Evolutionary conservation across 1,140 invertebrate genomes (phyloP).

Genomic region (Drosophila tani): DNA sequence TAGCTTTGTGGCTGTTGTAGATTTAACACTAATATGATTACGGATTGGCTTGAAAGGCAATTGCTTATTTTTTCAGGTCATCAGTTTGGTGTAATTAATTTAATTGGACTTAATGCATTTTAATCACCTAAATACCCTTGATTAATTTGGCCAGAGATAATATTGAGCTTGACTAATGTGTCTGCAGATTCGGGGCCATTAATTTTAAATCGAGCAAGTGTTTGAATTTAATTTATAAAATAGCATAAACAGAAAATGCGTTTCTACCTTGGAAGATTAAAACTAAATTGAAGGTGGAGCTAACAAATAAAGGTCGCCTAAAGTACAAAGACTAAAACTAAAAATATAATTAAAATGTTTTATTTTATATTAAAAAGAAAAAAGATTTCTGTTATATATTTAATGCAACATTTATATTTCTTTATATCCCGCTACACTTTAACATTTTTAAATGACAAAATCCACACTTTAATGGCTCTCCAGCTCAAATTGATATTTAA

Average conservation of each 20-base stretch:
- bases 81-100: conserved; percentile 10
- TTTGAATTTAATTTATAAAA: conserved; percentile 1
- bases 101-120: conserved; percentile 9
- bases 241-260: too few species aligned
- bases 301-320: too few species aligned
- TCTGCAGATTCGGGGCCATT: background rate
- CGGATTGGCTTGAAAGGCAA: conserved; percentile 3
- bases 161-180: background rate
- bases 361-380: background rate
- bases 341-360: background rate
- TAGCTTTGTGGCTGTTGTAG: conserved; percentile 5
- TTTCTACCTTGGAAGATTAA: too few species aligned
- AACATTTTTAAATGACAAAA: background rate
- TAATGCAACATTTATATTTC: too few species aligned
- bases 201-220: background rate
- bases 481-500: background rate
- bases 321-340: background rate
- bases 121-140: conserved; percentile 5
- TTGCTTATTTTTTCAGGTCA: conserved; percentile 2
- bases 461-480: background rate
- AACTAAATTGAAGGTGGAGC: too few species aligned
- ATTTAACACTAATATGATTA: conserved; percentile 1
- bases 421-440: background rate
- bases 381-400: background rate
- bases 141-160: background rate